Conservation (phyloP, 1,140 invertebrate species). For the Camponotus vicinus region DNA sequence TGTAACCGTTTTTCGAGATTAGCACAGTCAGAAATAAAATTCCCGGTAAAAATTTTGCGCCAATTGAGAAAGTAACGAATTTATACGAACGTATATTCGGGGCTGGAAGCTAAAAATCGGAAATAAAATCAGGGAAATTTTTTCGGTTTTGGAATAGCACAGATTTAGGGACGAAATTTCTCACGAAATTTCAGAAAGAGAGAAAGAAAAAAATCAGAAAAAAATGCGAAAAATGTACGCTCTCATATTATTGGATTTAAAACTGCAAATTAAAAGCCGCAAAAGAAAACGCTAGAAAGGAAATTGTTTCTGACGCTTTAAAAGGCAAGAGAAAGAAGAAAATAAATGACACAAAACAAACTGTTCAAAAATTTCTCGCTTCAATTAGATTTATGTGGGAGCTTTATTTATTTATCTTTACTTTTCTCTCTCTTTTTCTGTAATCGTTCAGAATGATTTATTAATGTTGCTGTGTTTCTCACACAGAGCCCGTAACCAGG, state of each 20-base stretch:
- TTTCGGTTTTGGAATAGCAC: constrained; percentile 5
- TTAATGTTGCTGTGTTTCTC: background rate
- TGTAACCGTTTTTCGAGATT: constrained; percentile 33
- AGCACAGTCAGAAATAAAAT: background rate
- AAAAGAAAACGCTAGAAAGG: background rate
- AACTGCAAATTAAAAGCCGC: background rate
- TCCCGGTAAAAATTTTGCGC: too few relatives aligned
- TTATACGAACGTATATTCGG: background rate
- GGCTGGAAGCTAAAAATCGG: background rate
- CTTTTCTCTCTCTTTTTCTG: background rate
- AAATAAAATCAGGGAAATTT: constrained; percentile 29
- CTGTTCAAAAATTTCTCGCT: background rate
- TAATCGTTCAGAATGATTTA: background rate
- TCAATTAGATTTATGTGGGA: constrained; percentile 11
- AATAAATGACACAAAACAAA: background rate
- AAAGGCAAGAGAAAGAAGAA: background rate
- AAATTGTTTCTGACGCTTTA: background rate
- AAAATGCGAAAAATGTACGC: constrained; percentile 2
- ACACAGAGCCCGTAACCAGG: background rate
- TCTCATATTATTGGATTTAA: constrained; percentile 24
- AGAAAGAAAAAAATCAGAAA: background rate
- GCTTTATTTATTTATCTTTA: background rate
- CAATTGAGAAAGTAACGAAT: background rate
- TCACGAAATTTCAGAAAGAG: too few relatives aligned
- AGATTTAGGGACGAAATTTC: background rate